Evolutionary conservation across 1,140 invertebrate species (phyloP), one percentile per base, ranked within the genome.

Genomic region (Papilio polyxenes): DNA sequence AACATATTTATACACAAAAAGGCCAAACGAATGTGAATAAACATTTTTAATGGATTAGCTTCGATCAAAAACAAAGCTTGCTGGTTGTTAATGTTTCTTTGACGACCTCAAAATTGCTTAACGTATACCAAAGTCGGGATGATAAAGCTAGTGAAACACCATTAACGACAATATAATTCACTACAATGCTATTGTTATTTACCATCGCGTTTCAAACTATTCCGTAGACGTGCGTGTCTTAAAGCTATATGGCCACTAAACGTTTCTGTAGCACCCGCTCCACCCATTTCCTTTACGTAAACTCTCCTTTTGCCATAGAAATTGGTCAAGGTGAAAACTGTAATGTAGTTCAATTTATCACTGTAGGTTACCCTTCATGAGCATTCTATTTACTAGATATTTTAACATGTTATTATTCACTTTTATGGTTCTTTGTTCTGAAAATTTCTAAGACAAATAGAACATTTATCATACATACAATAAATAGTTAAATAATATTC

Each of bases 301-400:
- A 11, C 49, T 51, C 48, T 31, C 20, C 48, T 51, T 56, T 49
- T 31, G 23, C 75, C 49, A 37, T 15, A 11, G 20, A 77, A 23
- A 53, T 53, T 77, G 75, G 75, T 53, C 75, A 77, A 77, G 75
- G 75, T 77, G 75, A 76, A 76, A 51, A 53, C 75, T 77, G 48
- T 77, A 51, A 77, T 53, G 44, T 77, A 20, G 20, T 23, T 6
- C 44, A 77, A 48, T 77, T 51, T 56, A 49, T 77, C 75, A 51
- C n/a, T 53, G 48, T 31, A 31, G 44, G 15, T 62, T 62, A 20
- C 11, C 4, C 75, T 77, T 37, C 48, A 51, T 77, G 48, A 49
- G 0, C 48, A 77, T 72, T 72, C 65, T 40, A 17, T 69, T 72
- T 72, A 2, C 5, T 20, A 23, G n/a, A 20, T 62, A 20, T 23